Evolutionary conservation across 2,113 vertebrate genomes (phyloP).

Genomic region (Takifugu flavidus): DNA sequence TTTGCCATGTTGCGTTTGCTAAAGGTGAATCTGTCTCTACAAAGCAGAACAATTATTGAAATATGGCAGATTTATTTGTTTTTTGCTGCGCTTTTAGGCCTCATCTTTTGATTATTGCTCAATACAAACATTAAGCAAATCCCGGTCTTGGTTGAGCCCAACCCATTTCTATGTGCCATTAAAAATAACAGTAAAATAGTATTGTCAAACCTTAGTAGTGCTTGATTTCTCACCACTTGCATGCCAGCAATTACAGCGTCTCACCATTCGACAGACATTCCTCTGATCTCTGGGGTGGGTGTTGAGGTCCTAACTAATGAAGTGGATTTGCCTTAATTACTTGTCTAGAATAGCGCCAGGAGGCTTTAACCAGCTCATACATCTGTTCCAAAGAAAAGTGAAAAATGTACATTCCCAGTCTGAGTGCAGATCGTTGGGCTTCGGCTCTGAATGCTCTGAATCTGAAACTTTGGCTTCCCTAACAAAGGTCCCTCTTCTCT

Average conservation of each 20-base stretch:
- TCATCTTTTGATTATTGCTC: too few species aligned
- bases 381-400: constrained; percentile 66
- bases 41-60: too few species aligned
- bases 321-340: constrained; percentile 68
- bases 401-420: constrained; percentile 51
- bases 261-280: constrained; percentile 42
- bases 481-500: constrained; percentile 37
- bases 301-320: constrained; percentile 65
- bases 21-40: too few species aligned
- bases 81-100: too few species aligned
- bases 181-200: background rate
- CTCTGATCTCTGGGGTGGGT: constrained; percentile 43
- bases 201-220: background rate
- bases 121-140: background rate
- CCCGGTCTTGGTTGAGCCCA: too few species aligned
- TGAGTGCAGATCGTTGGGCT: constrained; percentile 52
- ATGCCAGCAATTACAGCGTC: constrained; percentile 37
- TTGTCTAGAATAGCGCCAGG: constrained; percentile 54
- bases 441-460: constrained; percentile 39
- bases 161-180: too few species aligned
- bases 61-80: too few species aligned
- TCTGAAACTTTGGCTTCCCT: constrained; percentile 61
- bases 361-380: constrained; percentile 45
- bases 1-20: too few species aligned
- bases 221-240: constrained; percentile 16